phyloP scores from a whole-genome alignment of 2,888 invertebrate species.

The Rhingia campestris region DNA sequence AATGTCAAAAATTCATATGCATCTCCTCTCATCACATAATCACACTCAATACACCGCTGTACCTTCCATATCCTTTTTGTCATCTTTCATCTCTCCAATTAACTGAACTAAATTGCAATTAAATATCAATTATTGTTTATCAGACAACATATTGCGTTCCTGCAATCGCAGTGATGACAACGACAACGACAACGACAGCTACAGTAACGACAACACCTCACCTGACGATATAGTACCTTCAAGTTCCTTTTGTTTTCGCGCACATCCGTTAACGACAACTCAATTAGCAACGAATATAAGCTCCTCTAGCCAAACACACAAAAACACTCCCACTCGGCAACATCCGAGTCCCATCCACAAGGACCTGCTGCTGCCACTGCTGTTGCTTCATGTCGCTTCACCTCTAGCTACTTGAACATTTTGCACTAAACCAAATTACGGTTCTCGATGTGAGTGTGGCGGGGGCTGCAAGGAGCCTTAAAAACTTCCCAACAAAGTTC shows the following conservation, averaged over 20 bases:
- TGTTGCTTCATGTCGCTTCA: no score
- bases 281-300: constrained; percentile 69
- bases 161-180: background rate
- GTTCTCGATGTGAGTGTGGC: background rate
- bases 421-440: constrained; percentile 60
- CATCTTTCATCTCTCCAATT: background rate
- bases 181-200: no score
- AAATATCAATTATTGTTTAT: constrained; percentile 70
- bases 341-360: constrained; percentile 23
- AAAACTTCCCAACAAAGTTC: constrained; percentile 66
- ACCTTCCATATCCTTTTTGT: background rate
- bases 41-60: background rate
- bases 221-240: constrained; percentile 14
- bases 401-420: constrained; percentile 39
- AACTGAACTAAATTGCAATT: constrained; percentile 46
- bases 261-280: constrained; percentile 71
- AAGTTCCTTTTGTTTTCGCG: constrained; percentile 57
- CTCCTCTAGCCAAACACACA: constrained; percentile 9
- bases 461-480: constrained; percentile 5
- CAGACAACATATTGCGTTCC: constrained; percentile 57
- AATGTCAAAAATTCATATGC: no score
- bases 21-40: background rate
- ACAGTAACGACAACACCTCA: background rate
- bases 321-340: background rate
- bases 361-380: constrained; percentile 47